These are phyloP conservation scores for Litocranius walleri DNA, from an alignment of 2,113 vertebrate species.

Conservation along the genomic window DNA sequence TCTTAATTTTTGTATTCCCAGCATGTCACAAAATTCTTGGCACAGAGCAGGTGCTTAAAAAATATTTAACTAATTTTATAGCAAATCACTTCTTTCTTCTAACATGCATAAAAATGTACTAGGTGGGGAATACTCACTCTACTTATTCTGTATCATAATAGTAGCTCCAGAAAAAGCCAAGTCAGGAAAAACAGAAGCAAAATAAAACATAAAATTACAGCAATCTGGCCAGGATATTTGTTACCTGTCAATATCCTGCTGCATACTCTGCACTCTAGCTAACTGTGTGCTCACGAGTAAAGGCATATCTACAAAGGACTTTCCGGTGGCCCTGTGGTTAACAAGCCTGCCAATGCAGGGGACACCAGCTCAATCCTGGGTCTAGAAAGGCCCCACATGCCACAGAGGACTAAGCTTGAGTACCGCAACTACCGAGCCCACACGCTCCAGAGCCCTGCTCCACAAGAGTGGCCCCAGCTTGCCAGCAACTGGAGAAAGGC, in stretches of 20 bases:
- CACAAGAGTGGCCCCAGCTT: background rate
- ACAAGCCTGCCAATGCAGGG: background rate
- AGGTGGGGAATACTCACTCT: background rate
- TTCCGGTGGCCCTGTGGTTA: background rate
- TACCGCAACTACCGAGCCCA: background rate
- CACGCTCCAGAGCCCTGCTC: background rate
- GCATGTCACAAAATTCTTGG: background rate
- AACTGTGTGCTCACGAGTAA: background rate
- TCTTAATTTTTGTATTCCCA: background rate
- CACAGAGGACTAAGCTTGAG: background rate
- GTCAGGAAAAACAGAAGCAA: background rate
- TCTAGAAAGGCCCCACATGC: background rate
- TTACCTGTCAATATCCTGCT: background rate
- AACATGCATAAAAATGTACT: background rate
- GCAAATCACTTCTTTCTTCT: background rate
- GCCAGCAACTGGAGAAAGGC: background rate
- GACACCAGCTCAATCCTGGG: fast-evolving
- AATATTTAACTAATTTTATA: background rate
- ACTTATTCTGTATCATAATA: background rate
- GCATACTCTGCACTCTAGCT: background rate
- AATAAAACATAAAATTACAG: background rate
- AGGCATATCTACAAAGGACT: background rate
- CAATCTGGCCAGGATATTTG: background rate
- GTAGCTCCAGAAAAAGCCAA: background rate
- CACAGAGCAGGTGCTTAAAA: background rate